phyloP scores from a whole-genome alignment of 2,113 vertebrate genomes.

The Chlamydotis undulata region DNA sequence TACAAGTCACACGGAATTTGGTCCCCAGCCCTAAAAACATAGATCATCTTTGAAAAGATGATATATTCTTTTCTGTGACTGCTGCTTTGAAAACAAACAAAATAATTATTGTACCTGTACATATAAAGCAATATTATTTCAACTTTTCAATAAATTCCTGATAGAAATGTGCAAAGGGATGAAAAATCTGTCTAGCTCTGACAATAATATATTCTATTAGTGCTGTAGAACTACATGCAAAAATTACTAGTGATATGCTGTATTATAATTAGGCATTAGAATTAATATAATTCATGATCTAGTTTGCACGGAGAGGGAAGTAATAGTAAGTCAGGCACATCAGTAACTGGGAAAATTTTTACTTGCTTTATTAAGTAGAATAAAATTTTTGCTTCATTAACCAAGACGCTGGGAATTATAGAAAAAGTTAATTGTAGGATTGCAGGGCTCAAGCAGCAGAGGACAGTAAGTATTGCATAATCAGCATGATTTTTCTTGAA shows the following conservation, averaged over 20 bases:
- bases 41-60: neutral
- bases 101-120: neutral
- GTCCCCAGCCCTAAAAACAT: neutral
- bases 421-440: neutral
- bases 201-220: neutral
- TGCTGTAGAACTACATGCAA: neutral
- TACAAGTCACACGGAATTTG: neutral
- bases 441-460: neutral
- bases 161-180: neutral
- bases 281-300: neutral
- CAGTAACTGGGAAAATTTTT: neutral
- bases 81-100: neutral
- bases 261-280: neutral
- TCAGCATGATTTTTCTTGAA: neutral
- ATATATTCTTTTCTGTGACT: neutral
- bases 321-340: neutral
- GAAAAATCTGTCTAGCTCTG: neutral
- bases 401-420: neutral
- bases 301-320: neutral
- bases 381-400: neutral
- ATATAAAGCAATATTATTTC: neutral
- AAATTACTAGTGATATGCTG: neutral
- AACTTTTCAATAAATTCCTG: neutral
- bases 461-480: neutral
- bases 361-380: neutral